A percentile compares a stretch with the other conserved stretches of the same genome.
phyloP scores from a whole-genome alignment of 2,113 vertebrate species.

The Benitochromis conjunctus region DNA sequence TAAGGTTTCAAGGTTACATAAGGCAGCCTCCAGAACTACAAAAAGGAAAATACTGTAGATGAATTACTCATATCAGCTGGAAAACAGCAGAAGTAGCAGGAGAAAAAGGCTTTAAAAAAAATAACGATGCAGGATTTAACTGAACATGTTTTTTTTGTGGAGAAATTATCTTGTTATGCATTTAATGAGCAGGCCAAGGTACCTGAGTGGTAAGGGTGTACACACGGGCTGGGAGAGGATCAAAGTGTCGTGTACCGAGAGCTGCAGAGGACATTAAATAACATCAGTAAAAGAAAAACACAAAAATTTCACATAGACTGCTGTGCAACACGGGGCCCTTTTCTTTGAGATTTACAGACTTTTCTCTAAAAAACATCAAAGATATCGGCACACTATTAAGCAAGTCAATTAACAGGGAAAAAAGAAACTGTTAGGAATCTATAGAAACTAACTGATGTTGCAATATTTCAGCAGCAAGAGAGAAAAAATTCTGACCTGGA shows the following conservation, averaged over 20 bases:
- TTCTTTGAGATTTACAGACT: no score
- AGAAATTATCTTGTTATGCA: neutral
- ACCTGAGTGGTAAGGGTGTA: slow-evolving; percentile 96
- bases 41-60: neutral
- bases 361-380: no score
- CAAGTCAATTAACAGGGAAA: neutral
- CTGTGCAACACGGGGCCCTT: no score
- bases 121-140: accelerated
- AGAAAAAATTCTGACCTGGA: slow-evolving; percentile 79
- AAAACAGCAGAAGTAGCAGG: neutral
- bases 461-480: neutral
- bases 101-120: neutral
- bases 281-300: neutral
- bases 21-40: neutral
- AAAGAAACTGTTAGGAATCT: neutral
- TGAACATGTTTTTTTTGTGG: neutral
- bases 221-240: slow-evolving; percentile 94
- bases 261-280: slow-evolving; percentile 68
- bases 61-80: neutral
- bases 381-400: no score
- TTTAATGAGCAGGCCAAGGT: neutral
- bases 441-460: neutral
- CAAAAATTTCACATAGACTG: accelerated
- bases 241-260: slow-evolving; percentile 89
- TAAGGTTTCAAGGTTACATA: neutral